Evolutionary conservation across 2,113 vertebrate species (phyloP), one percentile per base, ranked within the genome.

Genomic region (Callospermophilus lateralis): DNA sequence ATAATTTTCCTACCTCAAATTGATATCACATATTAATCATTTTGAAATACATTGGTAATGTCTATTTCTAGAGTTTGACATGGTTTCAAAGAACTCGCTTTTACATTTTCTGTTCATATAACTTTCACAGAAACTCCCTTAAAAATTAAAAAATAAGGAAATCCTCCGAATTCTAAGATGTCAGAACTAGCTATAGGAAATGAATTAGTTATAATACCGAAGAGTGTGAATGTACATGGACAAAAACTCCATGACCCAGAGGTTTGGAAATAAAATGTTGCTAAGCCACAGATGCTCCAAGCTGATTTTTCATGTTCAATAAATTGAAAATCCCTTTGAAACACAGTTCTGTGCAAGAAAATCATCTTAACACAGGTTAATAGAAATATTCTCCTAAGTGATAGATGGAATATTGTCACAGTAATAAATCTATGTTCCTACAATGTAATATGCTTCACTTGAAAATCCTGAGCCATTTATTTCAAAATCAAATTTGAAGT

Each of bases 291-390:
- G 61, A 85, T 70, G 68, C 5, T 32, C 80, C 37, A 48, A 84
- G 55, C 16, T 68, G 96, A 86, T 19, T 68, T 95, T 96, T 28
- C 84, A 94, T 89, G 94, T 6, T 80, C 24, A 79, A 61, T 74
- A 97, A 34, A 95, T 26, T 90, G 79, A 84, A 63, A 34, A 6
- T 45, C 51, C 77, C 78, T 77, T 81, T 96, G 81, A 97, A 98
- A 97, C 0, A 93, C 24, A 76, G 1, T 91, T 16, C 4, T 92
- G n/a, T 48, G 3, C 7, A 93, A 95, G 80, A 42, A 26, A 93
- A 96, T 92, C 72, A 80, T 22, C 79, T 73, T 83, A 77, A 96
- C 58, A 13, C 24, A 92, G 63, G 7, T 80, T 24, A 89, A 78
- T 10, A 42, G 45, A 39, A 68, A n/a, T 63, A 97, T 96, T 95